These are phyloP conservation scores for Meteorus sp. DNA, from an alignment of 1,140 invertebrate species.

Conservation along the genomic window DNA sequence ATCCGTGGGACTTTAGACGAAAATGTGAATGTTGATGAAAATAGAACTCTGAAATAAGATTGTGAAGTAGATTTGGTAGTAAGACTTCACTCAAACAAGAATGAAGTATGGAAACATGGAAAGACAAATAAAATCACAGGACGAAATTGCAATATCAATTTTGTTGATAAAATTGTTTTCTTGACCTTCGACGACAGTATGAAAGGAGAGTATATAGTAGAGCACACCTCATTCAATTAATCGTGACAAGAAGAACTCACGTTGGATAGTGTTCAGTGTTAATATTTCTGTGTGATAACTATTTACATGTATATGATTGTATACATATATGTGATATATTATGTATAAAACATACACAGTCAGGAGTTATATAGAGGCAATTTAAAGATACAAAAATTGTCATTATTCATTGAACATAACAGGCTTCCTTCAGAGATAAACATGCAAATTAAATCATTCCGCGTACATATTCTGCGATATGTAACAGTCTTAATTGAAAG, in stretches of 20 bases:
- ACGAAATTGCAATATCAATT: background rate
- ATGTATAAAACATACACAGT: background rate
- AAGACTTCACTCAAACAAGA: no score
- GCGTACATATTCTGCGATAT: background rate
- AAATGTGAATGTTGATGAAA: no score
- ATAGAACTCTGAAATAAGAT: no score
- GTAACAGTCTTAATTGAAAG: slow-evolving; percentile 1
- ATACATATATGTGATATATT: background rate
- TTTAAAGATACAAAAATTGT: slow-evolving; percentile 7
- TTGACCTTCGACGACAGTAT: slow-evolving; percentile 51
- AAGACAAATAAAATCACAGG: background rate
- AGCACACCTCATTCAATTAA: slow-evolving; percentile 39
- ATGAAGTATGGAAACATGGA: background rate
- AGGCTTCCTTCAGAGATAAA: slow-evolving; percentile 7
- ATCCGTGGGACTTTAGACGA: no score
- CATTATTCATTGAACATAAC: slow-evolving; percentile 17
- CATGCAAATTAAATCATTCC: slow-evolving; percentile 25
- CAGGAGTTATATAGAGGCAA: slow-evolving; percentile 6
- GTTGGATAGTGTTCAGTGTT: slow-evolving; percentile 45
- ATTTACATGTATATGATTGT: background rate
- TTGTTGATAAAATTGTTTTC: background rate
- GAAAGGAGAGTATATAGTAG: slow-evolving; percentile 40
- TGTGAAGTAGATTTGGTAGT: no score
- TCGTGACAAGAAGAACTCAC: slow-evolving; percentile 49
- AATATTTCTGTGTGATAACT: slow-evolving; percentile 27